These are phyloP conservation scores for Pteromalus puparum DNA, from an alignment of 1,140 invertebrate genomes.

Conservation along the genomic window DNA sequence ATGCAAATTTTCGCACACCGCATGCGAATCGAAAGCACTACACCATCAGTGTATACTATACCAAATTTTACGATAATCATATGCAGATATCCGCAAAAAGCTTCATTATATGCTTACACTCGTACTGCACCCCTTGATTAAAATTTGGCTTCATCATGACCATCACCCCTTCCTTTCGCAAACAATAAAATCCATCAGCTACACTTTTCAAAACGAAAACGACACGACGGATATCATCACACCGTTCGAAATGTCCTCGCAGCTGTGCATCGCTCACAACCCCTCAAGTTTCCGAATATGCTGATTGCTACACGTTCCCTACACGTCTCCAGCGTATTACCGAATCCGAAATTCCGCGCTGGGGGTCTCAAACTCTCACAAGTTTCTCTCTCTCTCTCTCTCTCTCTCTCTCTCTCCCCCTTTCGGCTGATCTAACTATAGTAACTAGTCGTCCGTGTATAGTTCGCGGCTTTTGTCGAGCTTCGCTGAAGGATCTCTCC, in stretches of 20 bases:
- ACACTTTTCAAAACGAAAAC: too few relatives aligned
- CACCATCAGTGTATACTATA: background rate
- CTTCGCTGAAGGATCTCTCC: background rate
- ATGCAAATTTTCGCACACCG: conserved; percentile 20
- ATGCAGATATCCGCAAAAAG: conserved; percentile 12
- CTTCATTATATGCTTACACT: background rate
- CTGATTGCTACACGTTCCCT: conserved; percentile 42
- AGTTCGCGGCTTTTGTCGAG: background rate
- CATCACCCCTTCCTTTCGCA: too few relatives aligned
- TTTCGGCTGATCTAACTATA: conserved; percentile 17
- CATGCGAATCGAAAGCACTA: background rate
- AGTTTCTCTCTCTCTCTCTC: background rate
- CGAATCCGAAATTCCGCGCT: conserved; percentile 36
- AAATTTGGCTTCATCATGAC: background rate
- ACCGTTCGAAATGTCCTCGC: background rate
- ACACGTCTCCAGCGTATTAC: conserved; percentile 20
- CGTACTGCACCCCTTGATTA: background rate
- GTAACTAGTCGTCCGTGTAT: conserved; percentile 6
- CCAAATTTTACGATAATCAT: conserved; percentile 25
- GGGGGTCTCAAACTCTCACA: conserved; percentile 26
- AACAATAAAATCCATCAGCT: background rate
- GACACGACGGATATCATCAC: too few relatives aligned
- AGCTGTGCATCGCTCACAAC: background rate
- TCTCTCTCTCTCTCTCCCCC: background rate
- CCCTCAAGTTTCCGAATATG: conserved; percentile 39